Percentiles rank a stretch among this genome's conserved stretches.
phyloP scores from a whole-genome alignment of 53 echinoderm and acorn worm species.

The Actinopyga echinites region DNA sequence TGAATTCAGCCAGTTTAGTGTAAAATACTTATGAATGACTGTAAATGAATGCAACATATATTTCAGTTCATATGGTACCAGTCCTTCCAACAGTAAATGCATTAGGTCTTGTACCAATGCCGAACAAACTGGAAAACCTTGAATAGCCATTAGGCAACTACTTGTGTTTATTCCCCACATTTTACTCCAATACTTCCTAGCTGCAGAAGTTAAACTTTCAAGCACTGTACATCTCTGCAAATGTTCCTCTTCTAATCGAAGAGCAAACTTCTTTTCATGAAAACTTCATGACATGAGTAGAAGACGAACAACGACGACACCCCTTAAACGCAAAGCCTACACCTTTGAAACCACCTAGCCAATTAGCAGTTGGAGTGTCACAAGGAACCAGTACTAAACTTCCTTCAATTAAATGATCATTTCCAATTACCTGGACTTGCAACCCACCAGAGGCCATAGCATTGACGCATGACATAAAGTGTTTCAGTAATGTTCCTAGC shows the following conservation, averaged over 20 bases:
- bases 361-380: constrained; percentile 73
- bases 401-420: constrained; percentile 48
- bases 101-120: constrained; percentile 72
- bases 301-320: constrained; percentile 62
- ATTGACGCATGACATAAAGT: constrained; percentile 54
- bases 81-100: constrained; percentile 71
- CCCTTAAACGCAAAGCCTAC: constrained; percentile 60
- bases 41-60: constrained; percentile 57
- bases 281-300: constrained; percentile 55
- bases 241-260: constrained; percentile 56
- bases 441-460: constrained; percentile 52
- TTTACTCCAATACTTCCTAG: constrained; percentile 74
- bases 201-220: constrained; percentile 22
- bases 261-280: constrained; percentile 37
- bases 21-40: constrained; percentile 49
- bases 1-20: constrained; percentile 66
- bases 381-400: constrained; percentile 51
- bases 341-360: constrained; percentile 78
- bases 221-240: constrained; percentile 45
- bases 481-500: constrained; percentile 17
- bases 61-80: constrained; percentile 64
- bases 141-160: constrained; percentile 58
- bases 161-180: constrained; percentile 64
- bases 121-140: constrained; percentile 47
- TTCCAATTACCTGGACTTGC: constrained; percentile 44